Evolutionary conservation across 92 coral and sea anemone genomes (phyloP).

Genomic region (Siderastrea siderea): DNA sequence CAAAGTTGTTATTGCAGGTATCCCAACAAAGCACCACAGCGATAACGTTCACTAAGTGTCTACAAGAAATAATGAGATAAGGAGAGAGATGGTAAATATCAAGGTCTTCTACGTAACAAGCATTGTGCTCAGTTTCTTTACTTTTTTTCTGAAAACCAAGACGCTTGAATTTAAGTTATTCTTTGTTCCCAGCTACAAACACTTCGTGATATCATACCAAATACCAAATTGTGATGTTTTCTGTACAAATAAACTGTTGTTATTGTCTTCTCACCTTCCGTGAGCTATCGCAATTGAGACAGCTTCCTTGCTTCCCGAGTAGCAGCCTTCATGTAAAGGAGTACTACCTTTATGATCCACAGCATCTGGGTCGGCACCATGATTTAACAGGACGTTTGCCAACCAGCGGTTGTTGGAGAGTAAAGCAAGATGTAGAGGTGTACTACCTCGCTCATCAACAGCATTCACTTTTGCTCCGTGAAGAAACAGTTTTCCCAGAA

Average conservation of each 20-base stretch:
- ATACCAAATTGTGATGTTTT: too few relatives aligned
- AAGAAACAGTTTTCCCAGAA: not conserved
- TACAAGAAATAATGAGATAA: too few relatives aligned
- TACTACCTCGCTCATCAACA: constrained; percentile 22
- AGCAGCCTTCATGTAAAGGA: constrained; percentile 25
- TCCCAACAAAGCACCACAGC: too few relatives aligned
- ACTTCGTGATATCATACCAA: too few relatives aligned
- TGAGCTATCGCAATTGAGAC: not conserved
- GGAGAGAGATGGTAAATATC: too few relatives aligned
- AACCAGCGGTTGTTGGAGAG: not conserved
- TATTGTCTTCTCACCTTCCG: not conserved
- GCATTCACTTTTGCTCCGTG: constrained; percentile 5
- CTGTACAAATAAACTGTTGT: not conserved
- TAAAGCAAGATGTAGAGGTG: constrained; percentile 36
- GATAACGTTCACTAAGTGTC: too few relatives aligned
- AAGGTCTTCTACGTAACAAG: too few relatives aligned
- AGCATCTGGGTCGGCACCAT: constrained; percentile 17
- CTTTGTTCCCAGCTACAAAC: too few relatives aligned
- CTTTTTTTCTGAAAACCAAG: too few relatives aligned
- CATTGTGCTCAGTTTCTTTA: too few relatives aligned
- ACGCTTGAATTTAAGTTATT: too few relatives aligned
- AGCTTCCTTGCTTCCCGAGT: not conserved
- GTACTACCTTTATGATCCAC: constrained; percentile 19
- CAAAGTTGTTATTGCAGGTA: too few relatives aligned
- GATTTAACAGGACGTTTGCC: not conserved